Base-by-base conservation (phyloP, 2,113 vertebrate genomes). In the Petrocephalus microphthalmus region DNA sequence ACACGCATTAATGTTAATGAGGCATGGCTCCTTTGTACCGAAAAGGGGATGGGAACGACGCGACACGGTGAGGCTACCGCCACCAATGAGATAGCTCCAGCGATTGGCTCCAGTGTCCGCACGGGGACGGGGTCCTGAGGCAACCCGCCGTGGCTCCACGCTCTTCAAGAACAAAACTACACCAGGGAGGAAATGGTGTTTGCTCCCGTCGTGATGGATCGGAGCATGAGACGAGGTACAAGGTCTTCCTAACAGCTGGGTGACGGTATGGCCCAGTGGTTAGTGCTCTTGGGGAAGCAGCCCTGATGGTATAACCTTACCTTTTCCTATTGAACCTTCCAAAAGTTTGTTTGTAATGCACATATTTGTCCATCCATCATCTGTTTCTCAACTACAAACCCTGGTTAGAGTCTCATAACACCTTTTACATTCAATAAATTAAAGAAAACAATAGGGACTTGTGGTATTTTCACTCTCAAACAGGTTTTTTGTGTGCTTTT, bases 1-100 rank as follows among this genome's bases (percentile, higher is more conserved):
- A 92, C 93, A 92, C 91, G 90, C 93, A 94, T 95, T 94, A 94
- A 94, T 94, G 94, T 94, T 93, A 94, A 95, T 94, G 94, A 95
- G 94, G 95, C 90, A 92, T 92, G 94, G 94, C 93, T 93, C 91
- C 91, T 92, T 92, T 93, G 89, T 87, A 89, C 90, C 29, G 42
- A 54, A 37, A 49, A 42, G 67, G 67, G 64, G 49, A 78, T 37
- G 49, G 2, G 71, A 78, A 78, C 4, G 71, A 42, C 71, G 37
- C 33, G 33, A 78, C 15, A 5, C 17, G 71, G 2, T 0, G 71
- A 42, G 29, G 71, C 13, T 78, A 78, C 71, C 10, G 71, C 71
- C 33, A 15, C 19, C 5, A 15, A 74, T 13, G 60, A 67, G n/a
- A 29, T n/a, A 0, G 60, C 60, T 13, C 8, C 8, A 10, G 60